These are phyloP conservation scores for Metopia argyrocephala DNA, from an alignment of 2,888 invertebrate species.

Conservation along the genomic window DNA sequence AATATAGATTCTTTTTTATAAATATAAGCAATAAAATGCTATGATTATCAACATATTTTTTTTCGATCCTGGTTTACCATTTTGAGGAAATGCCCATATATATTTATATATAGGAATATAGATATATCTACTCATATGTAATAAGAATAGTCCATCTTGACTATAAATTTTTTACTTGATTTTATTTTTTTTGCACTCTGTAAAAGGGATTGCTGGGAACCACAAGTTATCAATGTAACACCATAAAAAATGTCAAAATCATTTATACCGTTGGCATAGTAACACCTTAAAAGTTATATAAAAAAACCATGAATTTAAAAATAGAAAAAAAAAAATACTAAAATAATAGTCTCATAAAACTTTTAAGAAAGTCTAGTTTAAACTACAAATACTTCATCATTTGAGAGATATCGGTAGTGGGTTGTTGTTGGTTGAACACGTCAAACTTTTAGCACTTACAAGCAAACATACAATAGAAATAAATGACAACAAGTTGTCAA, in stretches of 20 bases:
- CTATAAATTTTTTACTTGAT: too few relatives aligned
- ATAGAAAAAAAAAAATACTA: slow-evolving; percentile 2
- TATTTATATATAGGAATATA: too few relatives aligned
- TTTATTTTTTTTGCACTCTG: too few relatives aligned
- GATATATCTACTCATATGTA: too few relatives aligned
- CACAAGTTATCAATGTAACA: slow-evolving; percentile 42
- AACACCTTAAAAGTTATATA: slow-evolving; percentile 66
- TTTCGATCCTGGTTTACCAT: too few relatives aligned
- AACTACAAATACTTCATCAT: neutral
- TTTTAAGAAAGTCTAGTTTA: slow-evolving; percentile 22
- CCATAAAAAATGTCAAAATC: slow-evolving; percentile 63
- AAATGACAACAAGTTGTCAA: neutral
- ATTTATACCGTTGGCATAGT: slow-evolving; percentile 60
- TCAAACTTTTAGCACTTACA: neutral
- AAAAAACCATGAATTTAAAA: neutral
- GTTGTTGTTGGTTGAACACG: neutral
- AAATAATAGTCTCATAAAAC: too few relatives aligned
- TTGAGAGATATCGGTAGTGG: neutral
- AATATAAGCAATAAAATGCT: too few relatives aligned
- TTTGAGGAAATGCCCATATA: too few relatives aligned
- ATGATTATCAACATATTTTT: too few relatives aligned
- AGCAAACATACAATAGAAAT: neutral
- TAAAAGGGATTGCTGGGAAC: slow-evolving; percentile 48
- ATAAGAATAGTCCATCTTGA: too few relatives aligned
- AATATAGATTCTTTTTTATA: too few relatives aligned